Conservation (phyloP, 2,888 invertebrate species). For the Melinaea marsaeus region DNA sequence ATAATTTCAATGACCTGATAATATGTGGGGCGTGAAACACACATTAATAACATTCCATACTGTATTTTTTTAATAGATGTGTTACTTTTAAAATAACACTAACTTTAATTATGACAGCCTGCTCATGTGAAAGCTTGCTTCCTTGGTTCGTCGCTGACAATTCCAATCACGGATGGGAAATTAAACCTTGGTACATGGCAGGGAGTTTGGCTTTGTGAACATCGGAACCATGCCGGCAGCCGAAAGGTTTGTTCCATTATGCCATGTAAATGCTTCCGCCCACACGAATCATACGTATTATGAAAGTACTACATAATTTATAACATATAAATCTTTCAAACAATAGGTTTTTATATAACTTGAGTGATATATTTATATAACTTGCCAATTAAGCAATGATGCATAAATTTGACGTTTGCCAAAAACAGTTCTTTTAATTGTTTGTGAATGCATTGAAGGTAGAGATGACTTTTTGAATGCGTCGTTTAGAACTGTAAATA, state of each 20-base stretch:
- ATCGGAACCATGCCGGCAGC: constrained; percentile 96
- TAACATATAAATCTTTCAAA: too few species aligned
- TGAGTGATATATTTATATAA: too few species aligned
- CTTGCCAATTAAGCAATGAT: too few species aligned
- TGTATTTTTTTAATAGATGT: neutral
- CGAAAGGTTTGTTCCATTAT: constrained; percentile 79
- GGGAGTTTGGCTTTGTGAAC: constrained; percentile 98
- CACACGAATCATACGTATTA: neutral
- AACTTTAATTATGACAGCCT: constrained; percentile 80
- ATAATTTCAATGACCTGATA: constrained; percentile 1
- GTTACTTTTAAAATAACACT: constrained; percentile 1
- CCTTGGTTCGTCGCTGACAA: constrained; percentile 95
- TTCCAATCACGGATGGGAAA: constrained; percentile 97
- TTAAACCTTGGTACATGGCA: constrained; percentile 98
- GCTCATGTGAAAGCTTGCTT: constrained; percentile 98
- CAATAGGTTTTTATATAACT: too few species aligned
- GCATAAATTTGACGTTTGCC: too few species aligned
- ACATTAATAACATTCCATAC: neutral
- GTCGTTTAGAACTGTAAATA: too few species aligned
- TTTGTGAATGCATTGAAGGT: neutral
- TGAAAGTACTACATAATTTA: neutral
- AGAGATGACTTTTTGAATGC: too few species aligned
- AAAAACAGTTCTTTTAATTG: neutral
- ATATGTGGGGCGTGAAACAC: neutral
- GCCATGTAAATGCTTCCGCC: neutral